Conservation (phyloP, 2,888 invertebrate genomes). For the Drosophila prolongata region DNA sequence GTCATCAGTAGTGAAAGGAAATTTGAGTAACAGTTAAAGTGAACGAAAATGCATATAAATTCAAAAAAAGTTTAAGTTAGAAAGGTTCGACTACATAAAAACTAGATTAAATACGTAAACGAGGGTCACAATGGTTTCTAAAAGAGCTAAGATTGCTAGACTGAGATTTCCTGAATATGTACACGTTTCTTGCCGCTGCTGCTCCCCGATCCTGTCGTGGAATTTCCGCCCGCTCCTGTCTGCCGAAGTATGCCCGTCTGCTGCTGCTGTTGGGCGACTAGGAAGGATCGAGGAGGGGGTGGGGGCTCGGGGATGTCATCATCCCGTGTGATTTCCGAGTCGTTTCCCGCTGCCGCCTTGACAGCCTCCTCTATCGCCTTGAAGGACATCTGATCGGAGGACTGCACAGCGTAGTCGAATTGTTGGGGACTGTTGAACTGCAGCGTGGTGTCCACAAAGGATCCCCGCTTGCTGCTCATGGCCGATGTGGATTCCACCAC, state of each 20-base stretch:
- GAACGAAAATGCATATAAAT: too few species aligned
- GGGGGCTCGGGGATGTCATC: constrained; percentile 88
- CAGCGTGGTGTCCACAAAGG: constrained; percentile 66
- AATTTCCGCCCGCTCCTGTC: constrained; percentile 85
- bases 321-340: constrained; percentile 81
- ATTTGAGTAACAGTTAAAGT: background rate
- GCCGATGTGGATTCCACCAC: constrained; percentile 59
- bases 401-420: constrained; percentile 79
- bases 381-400: constrained; percentile 82
- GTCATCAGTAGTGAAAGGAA: background rate
- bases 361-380: constrained; percentile 82
- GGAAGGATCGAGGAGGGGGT: constrained; percentile 84
- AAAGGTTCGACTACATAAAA: constrained; percentile 3
- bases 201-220: constrained; percentile 83
- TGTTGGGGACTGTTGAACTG: constrained; percentile 62
- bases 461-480: constrained; percentile 73
- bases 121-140: constrained; percentile 20
- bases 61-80: background rate
- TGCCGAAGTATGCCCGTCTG: constrained; percentile 86
- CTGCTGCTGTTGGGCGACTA: constrained; percentile 78
- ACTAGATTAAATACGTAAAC: constrained; percentile 5
- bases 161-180: constrained; percentile 96
- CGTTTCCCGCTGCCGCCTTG: constrained; percentile 62
- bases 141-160: constrained; percentile 85
- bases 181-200: constrained; percentile 90